Evolutionary conservation across 2,888 invertebrate species (phyloP), one percentile per base, ranked within the genome.

Genomic region (Mermis nigrescens): DNA sequence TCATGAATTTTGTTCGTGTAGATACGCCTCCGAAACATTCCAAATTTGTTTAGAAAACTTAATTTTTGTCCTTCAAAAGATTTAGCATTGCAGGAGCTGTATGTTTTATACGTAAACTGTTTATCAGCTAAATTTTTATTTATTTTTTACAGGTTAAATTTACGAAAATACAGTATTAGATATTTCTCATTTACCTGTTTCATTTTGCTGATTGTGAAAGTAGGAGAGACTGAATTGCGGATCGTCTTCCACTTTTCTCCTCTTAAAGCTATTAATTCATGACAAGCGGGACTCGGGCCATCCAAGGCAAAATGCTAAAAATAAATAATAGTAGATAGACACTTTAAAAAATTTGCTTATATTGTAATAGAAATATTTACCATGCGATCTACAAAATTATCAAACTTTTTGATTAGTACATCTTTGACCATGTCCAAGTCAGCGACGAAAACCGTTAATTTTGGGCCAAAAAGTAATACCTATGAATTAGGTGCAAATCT

Each of bases 361-460:
- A 38, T 7, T 38, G 7, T 38, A 12, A 12, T 19, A 38, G 7
- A 7, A 38, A n/a, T 27, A 7, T 59, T 60, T 62, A 72, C 72
- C 67, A 71, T 72, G 65, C 73, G 61, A 2, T 69, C 67, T 53
- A 70, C 68, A 62, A 74, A 74, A 38, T 68, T 66, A 58, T 66
- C 66, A 62, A 73, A 73, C 60, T 73, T 67, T 61, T 71, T 73
- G 29, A 73, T 66, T 59, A 73, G 69, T 2, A 73, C 71, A 59
- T 71, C 68, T 52, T 68, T 67, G 24, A 73, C 58, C 2, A 74
- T 32, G n/a, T 70, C 69, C 2, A 67, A 64, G 61, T 73, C 69
- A 26, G 71, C 68, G 1, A 72, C 70, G 2, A 72, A 71, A 12
- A 74, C 59, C 1, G 70, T 66, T 2, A 72, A 72, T 22, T 22